A percentile compares a stretch with the other conserved stretches of the same genome.
These are phyloP conservation scores for Parascotia fuliginaria DNA, from an alignment of 2,888 invertebrate genomes.

Conservation along the genomic window DNA sequence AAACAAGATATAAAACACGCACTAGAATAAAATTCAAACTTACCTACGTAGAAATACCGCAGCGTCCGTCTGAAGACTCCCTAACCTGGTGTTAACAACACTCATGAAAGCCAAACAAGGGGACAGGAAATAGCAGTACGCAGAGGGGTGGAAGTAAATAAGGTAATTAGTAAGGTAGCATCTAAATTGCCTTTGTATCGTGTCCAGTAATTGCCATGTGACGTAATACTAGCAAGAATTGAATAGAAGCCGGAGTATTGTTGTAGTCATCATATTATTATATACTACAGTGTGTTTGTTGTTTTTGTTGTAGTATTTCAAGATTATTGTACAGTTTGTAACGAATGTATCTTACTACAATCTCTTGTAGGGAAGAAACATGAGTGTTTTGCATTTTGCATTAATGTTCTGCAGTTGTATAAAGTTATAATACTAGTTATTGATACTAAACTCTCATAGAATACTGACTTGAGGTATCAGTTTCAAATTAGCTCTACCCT, in stretches of 20 bases:
- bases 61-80: conserved; percentile 24
- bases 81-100: conserved; percentile 51
- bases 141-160: conserved; percentile 53
- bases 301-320: no score
- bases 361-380: no score
- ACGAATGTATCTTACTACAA: no score
- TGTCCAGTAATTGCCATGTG: conserved; percentile 23
- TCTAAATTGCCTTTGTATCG: conserved; percentile 30
- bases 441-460: no score
- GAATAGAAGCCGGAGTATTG: background rate
- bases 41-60: background rate
- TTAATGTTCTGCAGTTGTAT: no score
- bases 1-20: background rate
- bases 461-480: no score
- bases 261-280: background rate
- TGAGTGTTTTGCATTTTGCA: no score
- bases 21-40: background rate
- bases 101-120: conserved; percentile 59
- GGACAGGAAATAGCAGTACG: conserved; percentile 46
- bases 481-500: no score
- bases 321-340: no score
- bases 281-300: no score
- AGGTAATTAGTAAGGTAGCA: conserved; percentile 55
- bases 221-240: conserved; percentile 20
- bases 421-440: no score